A percentile compares a stretch with the other conserved stretches of the same genome.
Conservation (phyloP, 2,113 vertebrate genomes). For the Poecilia latipinna region DNA sequence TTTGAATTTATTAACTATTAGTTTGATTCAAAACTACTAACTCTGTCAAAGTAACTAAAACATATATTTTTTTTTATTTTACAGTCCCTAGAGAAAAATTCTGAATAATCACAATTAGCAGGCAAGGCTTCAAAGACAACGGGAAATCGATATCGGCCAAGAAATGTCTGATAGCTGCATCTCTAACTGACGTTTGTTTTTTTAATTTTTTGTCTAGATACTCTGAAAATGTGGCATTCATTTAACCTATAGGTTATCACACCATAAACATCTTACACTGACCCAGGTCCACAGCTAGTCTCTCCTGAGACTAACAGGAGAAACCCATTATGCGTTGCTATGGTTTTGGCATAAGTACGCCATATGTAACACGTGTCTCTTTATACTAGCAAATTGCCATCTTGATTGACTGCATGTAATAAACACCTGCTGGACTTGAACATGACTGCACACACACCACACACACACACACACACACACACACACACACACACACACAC, state of each 20-base stretch:
- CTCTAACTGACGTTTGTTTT: neutral
- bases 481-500: constrained; percentile 27
- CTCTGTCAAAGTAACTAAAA: too few species aligned
- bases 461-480: constrained; percentile 8
- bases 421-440: constrained; percentile 51
- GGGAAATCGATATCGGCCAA: neutral
- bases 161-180: neutral
- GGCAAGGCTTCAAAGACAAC: neutral
- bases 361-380: constrained; percentile 8
- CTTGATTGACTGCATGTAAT: constrained; percentile 30
- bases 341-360: neutral
- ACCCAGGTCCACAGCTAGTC: too few species aligned
- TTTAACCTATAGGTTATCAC: too few species aligned
- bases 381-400: constrained; percentile 25
- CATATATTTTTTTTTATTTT: too few species aligned
- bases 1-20: too few species aligned
- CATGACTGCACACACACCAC: constrained; percentile 54
- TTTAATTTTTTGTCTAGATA: too few species aligned
- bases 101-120: too few species aligned
- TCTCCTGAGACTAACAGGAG: too few species aligned
- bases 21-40: too few species aligned
- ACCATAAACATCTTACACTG: too few species aligned
- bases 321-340: neutral
- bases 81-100: too few species aligned
- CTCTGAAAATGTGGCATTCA: too few species aligned